These are phyloP conservation scores for Channa striata DNA, from an alignment of 2,797 vertebrate species.

Conservation along the genomic window DNA sequence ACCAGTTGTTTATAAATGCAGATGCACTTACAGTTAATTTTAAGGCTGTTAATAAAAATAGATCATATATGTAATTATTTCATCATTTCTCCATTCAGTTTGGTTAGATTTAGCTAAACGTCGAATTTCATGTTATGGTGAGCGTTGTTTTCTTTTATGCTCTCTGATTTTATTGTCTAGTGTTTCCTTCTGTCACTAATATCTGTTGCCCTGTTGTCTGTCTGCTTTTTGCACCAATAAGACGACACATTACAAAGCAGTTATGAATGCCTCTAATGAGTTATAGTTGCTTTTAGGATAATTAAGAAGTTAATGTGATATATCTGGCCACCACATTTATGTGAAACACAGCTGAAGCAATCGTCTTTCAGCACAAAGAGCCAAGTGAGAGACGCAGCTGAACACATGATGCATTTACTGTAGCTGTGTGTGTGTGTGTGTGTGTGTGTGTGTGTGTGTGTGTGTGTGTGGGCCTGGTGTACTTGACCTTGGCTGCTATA, in stretches of 20 bases:
- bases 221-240: background rate
- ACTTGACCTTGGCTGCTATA: constrained; percentile 76
- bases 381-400: constrained; percentile 50
- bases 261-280: background rate
- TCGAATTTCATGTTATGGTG: background rate
- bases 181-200: background rate
- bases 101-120: background rate
- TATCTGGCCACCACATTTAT: constrained; percentile 38
- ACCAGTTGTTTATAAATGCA: too few relatives aligned
- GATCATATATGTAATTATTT: too few relatives aligned
- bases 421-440: constrained; percentile 13
- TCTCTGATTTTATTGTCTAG: background rate
- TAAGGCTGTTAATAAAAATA: too few relatives aligned
- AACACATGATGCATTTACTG: constrained; percentile 68
- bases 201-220: background rate
- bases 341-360: constrained; percentile 43
- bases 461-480: constrained; percentile 23
- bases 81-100: too few relatives aligned
- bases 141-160: background rate
- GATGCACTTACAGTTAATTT: too few relatives aligned
- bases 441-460: constrained; percentile 5
- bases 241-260: background rate
- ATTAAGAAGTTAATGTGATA: constrained; percentile 59
- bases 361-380: constrained; percentile 43
- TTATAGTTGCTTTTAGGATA: constrained; percentile 3